Conservation (phyloP, 2,888 invertebrate species). For the Atethmia centrago region DNA sequence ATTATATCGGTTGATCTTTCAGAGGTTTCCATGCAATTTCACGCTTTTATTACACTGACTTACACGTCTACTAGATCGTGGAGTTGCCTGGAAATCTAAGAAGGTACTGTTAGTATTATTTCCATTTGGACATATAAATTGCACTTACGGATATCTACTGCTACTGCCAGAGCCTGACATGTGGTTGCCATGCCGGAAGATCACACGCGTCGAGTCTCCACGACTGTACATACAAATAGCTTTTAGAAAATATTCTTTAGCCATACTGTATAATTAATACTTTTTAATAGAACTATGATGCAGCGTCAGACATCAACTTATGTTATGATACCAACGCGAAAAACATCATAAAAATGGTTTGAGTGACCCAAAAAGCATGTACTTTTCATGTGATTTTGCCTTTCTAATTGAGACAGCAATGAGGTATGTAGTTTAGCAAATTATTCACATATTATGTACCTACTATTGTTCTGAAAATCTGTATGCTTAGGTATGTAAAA, state of each 20-base stretch:
- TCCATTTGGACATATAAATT: conserved; percentile 28
- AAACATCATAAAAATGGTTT: conserved; percentile 28
- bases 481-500: conserved; percentile 23
- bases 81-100: conserved; percentile 61
- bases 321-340: conserved; percentile 31
- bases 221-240: conserved; percentile 89
- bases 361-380: conserved; percentile 47
- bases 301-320: conserved; percentile 23
- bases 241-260: conserved; percentile 41
- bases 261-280: conserved; percentile 7
- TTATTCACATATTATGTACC: conserved; percentile 12
- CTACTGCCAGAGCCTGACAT: conserved; percentile 92
- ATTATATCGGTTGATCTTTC: conserved; percentile 28
- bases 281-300: conserved; percentile 13
- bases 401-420: conserved; percentile 33
- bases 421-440: conserved; percentile 37
- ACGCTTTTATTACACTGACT: conserved; percentile 62
- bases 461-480: conserved; percentile 23
- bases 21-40: conserved; percentile 60
- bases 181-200: conserved; percentile 94
- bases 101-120: conserved; percentile 14
- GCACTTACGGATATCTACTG: conserved; percentile 94
- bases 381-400: conserved; percentile 27
- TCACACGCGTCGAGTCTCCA: conserved; percentile 93
- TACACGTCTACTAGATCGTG: conserved; percentile 50